phyloP scores from a whole-genome alignment of 1,140 invertebrate genomes.

The Heliconius melpomene region DNA sequence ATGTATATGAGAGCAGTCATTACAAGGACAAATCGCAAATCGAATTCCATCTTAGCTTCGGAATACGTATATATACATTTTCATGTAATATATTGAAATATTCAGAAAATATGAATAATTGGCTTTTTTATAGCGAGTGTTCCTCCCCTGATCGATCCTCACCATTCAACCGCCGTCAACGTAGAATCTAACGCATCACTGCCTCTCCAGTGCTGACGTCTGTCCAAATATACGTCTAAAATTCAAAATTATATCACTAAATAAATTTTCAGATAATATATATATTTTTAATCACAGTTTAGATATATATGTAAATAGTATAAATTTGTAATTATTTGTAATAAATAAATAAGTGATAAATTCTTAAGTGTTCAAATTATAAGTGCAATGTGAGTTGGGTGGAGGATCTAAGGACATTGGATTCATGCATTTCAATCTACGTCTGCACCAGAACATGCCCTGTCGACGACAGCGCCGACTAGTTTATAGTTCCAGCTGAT shows the following conservation, averaged over 20 bases:
- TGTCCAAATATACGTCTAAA: not conserved
- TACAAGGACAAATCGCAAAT: not conserved
- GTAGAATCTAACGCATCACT: conserved; percentile 34
- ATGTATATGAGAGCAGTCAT: not conserved
- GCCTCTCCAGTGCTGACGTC: conserved; percentile 25
- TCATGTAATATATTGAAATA: not conserved
- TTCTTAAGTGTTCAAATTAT: conserved; percentile 34
- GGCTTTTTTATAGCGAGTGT: not conserved
- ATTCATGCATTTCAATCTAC: conserved; percentile 48
- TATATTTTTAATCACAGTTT: not conserved
- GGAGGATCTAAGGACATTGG: conserved; percentile 26
- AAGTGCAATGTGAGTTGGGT: conserved; percentile 34
- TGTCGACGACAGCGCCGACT: conserved; percentile 60
- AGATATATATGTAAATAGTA: conserved; percentile 4
- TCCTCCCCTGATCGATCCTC: conserved; percentile 42
- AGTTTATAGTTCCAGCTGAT: conserved; percentile 66
- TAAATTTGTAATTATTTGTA: not conserved
- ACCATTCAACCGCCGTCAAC: conserved; percentile 28
- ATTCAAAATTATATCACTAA: too few species aligned
- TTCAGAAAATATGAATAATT: not conserved
- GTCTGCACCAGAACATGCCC: conserved; percentile 53
- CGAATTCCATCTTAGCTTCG: not conserved
- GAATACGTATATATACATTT: not conserved
- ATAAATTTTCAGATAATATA: not conserved
- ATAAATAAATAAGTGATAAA: conserved; percentile 20